Base-by-base conservation (phyloP, 2,888 invertebrate genomes). In the Synergus laeviventris region DNA sequence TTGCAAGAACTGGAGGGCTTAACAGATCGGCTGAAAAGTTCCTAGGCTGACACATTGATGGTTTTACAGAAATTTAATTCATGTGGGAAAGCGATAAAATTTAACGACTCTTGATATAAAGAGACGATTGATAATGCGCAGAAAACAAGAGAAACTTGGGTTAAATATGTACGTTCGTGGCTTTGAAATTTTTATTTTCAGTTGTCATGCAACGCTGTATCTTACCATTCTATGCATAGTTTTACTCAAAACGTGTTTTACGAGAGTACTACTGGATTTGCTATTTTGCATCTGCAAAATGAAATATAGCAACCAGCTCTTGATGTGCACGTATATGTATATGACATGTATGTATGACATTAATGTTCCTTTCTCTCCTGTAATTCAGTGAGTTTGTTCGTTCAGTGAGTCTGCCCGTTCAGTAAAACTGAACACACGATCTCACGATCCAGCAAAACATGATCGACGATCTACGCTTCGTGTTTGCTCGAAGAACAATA, bases 381-480 rank as follows among this genome's bases (percentile, higher is more conserved):
- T 8, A 12, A 39, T 59, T 59, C n/a, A 70, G 70, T 49, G 59
- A 36, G 64, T 31, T n/a, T 16, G 21, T 1, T 16, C 4, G 42
- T 14, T 42, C 39, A 62, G 62, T 11, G 24, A 60, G 60, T 18
- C 21, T 18, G 36, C 12, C 64, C 21, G 56, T 21, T 56, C 45
- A 70, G 70, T 36, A 59, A 74, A 74, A 59, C 42, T 5, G 21
- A 74, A 74, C 59, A 59, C 38, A 59, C 74, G 59, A 74, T 74
- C 74, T 60, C 74, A 74, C 74, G 74, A 60, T 74, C 74, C 42
- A 38, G 74, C 18, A 60, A 60, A 59, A 74, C 74, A 74, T 74
- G 74, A 74, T 74, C 74, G 39, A 74, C 59, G 74, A 74, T 74
- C 74, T 60, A 42, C 74, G 59, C 59, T 60, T 74, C 74, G 39